Conservation (phyloP, 2,888 invertebrate genomes). For the Mystacides longicornis region DNA sequence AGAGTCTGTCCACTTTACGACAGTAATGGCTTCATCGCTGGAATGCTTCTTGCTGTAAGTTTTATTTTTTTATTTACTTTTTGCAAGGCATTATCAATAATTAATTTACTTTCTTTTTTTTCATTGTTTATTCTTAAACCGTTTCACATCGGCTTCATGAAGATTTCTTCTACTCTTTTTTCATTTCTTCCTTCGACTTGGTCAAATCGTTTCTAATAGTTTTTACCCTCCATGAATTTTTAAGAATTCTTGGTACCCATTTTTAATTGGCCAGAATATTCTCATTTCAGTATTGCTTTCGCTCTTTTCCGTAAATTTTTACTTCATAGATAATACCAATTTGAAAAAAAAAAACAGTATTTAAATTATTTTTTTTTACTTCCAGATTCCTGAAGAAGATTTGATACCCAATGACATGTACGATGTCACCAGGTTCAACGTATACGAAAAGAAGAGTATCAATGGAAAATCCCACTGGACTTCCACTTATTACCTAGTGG, state of each 20-base stretch:
- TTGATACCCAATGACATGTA: conserved; percentile 23
- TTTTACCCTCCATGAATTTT: too few relatives aligned
- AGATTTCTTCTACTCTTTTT: too few relatives aligned
- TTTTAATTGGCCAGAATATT: too few relatives aligned
- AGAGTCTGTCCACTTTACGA: conserved; percentile 23
- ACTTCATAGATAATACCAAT: not conserved
- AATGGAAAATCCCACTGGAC: conserved; percentile 19
- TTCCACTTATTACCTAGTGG: conserved; percentile 22
- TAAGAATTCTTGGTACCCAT: too few relatives aligned
- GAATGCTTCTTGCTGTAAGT: conserved; percentile 22
- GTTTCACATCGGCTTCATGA: not conserved
- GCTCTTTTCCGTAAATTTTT: too few relatives aligned
- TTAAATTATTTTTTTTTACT: not conserved
- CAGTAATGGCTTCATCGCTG: conserved; percentile 21
- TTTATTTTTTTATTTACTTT: too few relatives aligned
- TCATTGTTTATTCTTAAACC: too few relatives aligned
- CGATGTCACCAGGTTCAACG: conserved; percentile 19
- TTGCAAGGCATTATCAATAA: too few relatives aligned
- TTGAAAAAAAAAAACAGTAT: not conserved
- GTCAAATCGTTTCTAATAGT: too few relatives aligned
- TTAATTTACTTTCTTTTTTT: too few relatives aligned
- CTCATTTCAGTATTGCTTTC: too few relatives aligned
- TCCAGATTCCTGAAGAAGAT: conserved; percentile 19
- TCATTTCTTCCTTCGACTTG: too few relatives aligned
- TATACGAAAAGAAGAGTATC: conserved; percentile 21